phyloP scores from a whole-genome alignment of 2,797 vertebrate genomes.

The Dendrocincla tyrannina region DNA sequence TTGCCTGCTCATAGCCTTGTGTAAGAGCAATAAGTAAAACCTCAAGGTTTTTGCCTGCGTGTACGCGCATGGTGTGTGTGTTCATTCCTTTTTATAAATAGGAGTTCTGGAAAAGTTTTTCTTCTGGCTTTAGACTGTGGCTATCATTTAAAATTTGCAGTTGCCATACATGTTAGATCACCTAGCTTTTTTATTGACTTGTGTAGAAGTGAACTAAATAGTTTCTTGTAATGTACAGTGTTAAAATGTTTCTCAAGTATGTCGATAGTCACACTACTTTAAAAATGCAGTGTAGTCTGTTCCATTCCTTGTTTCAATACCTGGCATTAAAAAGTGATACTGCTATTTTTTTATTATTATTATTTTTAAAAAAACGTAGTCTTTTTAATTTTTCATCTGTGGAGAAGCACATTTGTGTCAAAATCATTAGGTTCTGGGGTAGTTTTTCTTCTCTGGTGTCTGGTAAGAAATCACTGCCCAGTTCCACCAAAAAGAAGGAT shows the following conservation, averaged over 20 bases:
- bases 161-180: slow-evolving; percentile 25
- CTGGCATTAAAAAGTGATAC: slow-evolving; percentile 11
- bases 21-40: slow-evolving; percentile 58
- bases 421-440: background rate
- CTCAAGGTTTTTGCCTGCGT: slow-evolving; percentile 18
- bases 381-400: background rate
- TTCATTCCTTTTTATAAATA: slow-evolving; percentile 22
- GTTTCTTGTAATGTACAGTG: slow-evolving; percentile 43
- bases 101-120: background rate
- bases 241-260: slow-evolving; percentile 38
- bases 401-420: background rate
- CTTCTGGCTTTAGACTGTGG: slow-evolving; percentile 33
- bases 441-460: background rate
- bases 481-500: slow-evolving; percentile 23
- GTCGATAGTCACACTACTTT: slow-evolving; percentile 1
- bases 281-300: slow-evolving; percentile 54
- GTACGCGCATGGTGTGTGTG: background rate
- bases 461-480: background rate
- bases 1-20: slow-evolving; percentile 45
- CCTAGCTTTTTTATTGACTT: slow-evolving; percentile 36
- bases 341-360: background rate
- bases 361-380: background rate
- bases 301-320: background rate
- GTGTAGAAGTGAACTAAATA: slow-evolving; percentile 34
- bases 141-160: slow-evolving; percentile 22